phyloP scores from a whole-genome alignment of 53 echinoderm and acorn worm genomes.

The Paelopatides confundens region DNA sequence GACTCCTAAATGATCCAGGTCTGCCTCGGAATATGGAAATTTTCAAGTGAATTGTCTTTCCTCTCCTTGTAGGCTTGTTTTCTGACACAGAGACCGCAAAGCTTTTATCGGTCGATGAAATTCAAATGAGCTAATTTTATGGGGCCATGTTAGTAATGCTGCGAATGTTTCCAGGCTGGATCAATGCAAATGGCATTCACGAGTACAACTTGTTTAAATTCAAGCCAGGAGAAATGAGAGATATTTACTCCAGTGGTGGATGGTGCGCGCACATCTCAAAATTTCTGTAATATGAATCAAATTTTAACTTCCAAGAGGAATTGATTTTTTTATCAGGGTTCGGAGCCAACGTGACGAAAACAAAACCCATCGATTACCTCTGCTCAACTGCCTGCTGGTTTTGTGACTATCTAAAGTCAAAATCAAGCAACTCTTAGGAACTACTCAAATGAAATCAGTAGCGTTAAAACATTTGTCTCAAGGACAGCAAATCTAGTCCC shows the following conservation, averaged over 20 bases:
- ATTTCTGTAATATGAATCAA: not conserved
- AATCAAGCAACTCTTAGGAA: not conserved
- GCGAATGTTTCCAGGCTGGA: not conserved
- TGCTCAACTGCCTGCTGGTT: not conserved
- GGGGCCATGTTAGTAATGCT: constrained; percentile 6
- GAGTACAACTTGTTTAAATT: not conserved
- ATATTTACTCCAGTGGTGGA: not conserved
- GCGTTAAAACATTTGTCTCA: not conserved
- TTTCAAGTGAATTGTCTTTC: not conserved
- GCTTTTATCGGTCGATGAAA: constrained; percentile 8
- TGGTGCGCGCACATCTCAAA: not conserved
- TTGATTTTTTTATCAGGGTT: not conserved
- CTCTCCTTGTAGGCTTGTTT: not conserved
- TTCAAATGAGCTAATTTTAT: constrained; percentile 34
- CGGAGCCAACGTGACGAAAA: not conserved
- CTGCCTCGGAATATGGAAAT: not conserved
- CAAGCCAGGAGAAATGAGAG: not conserved
- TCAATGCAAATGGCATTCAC: not conserved
- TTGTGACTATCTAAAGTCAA: not conserved
- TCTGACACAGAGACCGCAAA: not conserved
- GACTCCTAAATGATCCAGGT: not conserved
- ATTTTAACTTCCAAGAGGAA: not conserved
- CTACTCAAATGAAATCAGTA: not conserved
- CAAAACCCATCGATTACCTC: not conserved
- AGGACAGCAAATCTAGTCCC: too few relatives aligned